phyloP scores from a whole-genome alignment of 2,888 invertebrate genomes.

The Physocephala rufipes region DNA sequence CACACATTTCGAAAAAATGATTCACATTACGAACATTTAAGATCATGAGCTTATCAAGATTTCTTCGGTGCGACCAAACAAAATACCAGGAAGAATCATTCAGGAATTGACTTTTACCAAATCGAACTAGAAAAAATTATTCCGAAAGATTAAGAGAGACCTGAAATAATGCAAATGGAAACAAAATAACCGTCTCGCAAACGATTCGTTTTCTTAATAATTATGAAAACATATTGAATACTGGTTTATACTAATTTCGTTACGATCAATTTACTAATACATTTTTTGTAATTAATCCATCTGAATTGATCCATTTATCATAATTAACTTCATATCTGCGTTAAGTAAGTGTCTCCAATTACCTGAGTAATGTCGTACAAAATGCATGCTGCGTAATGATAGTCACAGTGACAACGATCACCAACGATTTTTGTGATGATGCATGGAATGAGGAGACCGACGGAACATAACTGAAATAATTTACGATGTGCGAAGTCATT shows the following conservation, averaged over 20 bases:
- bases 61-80: no score
- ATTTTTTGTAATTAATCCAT: not conserved
- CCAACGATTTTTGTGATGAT: not conserved
- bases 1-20: not conserved
- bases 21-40: not conserved
- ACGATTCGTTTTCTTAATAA: no score
- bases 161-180: no score
- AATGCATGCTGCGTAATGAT: not conserved
- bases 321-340: not conserved
- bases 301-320: not conserved
- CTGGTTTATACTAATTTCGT: no score
- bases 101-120: no score
- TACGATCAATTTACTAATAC: no score
- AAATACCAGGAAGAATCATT: no score
- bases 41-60: not conserved
- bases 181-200: no score
- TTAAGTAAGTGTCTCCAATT: not conserved
- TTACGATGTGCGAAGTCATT: slow-evolving; percentile 55
- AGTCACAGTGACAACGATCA: not conserved
- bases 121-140: no score
- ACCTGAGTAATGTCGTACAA: no score
- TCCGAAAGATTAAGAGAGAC: no score
- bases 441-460: not conserved
- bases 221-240: no score
- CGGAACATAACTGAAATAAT: slow-evolving; percentile 37